These are phyloP conservation scores for Cherax quadricarinatus DNA, from an alignment of 1,140 invertebrate species.

Conservation along the genomic window DNA sequence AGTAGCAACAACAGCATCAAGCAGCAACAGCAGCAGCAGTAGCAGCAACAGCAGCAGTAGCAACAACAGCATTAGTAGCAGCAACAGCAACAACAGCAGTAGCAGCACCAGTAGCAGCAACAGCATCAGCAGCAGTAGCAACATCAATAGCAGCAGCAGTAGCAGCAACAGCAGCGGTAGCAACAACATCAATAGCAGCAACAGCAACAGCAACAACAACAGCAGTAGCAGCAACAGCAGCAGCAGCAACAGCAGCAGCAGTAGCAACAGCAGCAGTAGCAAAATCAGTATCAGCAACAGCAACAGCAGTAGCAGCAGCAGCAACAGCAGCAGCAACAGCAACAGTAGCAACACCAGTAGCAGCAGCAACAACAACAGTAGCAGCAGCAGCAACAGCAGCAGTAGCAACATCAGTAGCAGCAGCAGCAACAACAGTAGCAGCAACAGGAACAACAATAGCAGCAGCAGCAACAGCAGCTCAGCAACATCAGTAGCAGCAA, in stretches of 20 bases:
- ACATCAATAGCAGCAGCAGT: background rate
- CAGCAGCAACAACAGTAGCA: no score
- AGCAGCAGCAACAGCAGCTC: no score
- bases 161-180: background rate
- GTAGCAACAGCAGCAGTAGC: background rate
- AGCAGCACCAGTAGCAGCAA: background rate
- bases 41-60: slow-evolving; percentile 4
- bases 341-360: no score
- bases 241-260: background rate
- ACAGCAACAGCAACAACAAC: background rate
- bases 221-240: slow-evolving; percentile 3
- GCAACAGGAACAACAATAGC: no score
- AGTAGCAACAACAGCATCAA: no score
- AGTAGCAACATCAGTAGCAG: no score
- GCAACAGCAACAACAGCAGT: background rate
- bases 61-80: slow-evolving; percentile 1
- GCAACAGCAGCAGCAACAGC: no score
- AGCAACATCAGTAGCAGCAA: no score
- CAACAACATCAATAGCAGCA: background rate
- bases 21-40: background rate
- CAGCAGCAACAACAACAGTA: no score
- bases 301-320: no score
- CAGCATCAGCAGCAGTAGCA: background rate
- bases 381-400: no score
- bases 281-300: background rate